These are phyloP conservation scores for Ctenopoma multispine DNA, from an alignment of 2,797 vertebrate species.

Conservation along the genomic window DNA sequence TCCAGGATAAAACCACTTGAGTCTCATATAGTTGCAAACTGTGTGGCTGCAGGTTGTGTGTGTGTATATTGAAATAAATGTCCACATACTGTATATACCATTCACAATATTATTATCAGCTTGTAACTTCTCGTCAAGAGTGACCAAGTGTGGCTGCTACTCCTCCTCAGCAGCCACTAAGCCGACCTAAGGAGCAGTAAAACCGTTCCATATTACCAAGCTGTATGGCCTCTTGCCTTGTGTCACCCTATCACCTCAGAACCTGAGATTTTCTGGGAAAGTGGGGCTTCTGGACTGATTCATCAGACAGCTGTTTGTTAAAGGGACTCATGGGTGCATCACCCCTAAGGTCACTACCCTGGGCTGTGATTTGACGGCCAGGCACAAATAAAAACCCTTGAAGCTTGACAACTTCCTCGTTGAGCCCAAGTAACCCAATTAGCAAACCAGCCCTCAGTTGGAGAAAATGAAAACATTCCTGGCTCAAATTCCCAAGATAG, in stretches of 20 bases:
- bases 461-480: constrained; percentile 80
- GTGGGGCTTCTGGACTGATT: constrained; percentile 74
- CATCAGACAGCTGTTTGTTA: constrained; percentile 80
- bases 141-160: constrained; percentile 37
- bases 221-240: constrained; percentile 69
- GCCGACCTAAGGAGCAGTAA: constrained; percentile 59
- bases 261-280: constrained; percentile 72
- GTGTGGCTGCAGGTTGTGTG: constrained; percentile 12
- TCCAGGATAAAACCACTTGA: constrained; percentile 2
- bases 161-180: constrained; percentile 49
- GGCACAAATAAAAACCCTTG: constrained; percentile 79
- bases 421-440: constrained; percentile 81
- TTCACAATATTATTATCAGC: constrained; percentile 27
- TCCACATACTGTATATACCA: constrained; percentile 29
- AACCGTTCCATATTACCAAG: constrained; percentile 62
- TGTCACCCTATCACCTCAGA: constrained; percentile 74
- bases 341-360: constrained; percentile 57
- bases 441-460: constrained; percentile 63
- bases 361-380: constrained; percentile 71
- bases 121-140: constrained; percentile 24
- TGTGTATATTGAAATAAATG: not conserved
- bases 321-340: constrained; percentile 79
- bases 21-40: not conserved
- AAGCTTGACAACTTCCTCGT: constrained; percentile 83
- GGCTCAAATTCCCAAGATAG: constrained; percentile 70